Evolutionary conservation across 2,888 invertebrate species (phyloP), one percentile per base, ranked within the genome.

Genomic region (Tridacna gigas): DNA sequence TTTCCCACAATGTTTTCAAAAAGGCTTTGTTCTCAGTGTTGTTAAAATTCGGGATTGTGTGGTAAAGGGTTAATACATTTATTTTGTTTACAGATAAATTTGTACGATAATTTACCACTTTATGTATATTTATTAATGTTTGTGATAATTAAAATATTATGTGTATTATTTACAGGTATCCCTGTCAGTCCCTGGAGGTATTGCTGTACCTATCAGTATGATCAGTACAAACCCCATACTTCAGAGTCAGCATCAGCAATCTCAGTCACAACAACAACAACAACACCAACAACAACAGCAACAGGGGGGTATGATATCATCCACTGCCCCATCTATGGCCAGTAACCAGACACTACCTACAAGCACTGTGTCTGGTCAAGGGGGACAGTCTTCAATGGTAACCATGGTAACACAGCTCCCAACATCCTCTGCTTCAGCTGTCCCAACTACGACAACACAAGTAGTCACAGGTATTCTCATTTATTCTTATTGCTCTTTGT

Each of bases 131-230:
- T n/a, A n/a, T n/a, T n/a, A n/a, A n/a, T n/a, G 51, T 51, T 51
- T 51, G 51, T 13, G 11, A 51, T 51, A 51, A 51, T 51, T 15
- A 11, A 51, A 51, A 13, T 11, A 13, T 51, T 51, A 56, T 56
- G 37, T 77, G 5, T 65, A 18, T 26, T 66, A 45, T 67, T 45
- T 83, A 26, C 79, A 86, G 95, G 96, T 97, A 73, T 97, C 97
- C 93, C 96, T 98, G 77, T 92, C 92, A 4, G 82, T 93, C 37
- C 91, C 91, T 91, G 97, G 97, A 18, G 97, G 91, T 63, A 96
- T 98, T 79, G 96, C 97, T n/a, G 97, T 97, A 89, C 97, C 97
- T 95, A 92, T 94, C 86, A 93, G 92, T 28, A 91, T 94, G 91
- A 93, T 94, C 87, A 92, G 89, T 79, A 89, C 89, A 26, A 92